Base-by-base conservation (phyloP, 2,797 vertebrate species). In the Emys orbicularis region DNA sequence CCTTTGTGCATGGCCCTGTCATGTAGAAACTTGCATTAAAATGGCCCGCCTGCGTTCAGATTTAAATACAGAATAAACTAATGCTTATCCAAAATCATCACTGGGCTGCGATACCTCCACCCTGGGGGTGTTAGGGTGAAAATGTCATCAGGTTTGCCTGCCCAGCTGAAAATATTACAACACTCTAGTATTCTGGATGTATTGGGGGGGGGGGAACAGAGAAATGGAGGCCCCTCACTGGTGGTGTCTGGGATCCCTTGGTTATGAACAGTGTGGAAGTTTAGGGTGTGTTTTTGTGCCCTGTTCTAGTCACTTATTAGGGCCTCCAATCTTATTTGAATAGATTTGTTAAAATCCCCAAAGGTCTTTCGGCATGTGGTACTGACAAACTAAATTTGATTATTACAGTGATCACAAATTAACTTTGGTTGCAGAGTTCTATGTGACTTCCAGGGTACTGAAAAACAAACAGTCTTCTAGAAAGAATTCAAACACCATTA, bases 111-210 rank as follows among this genome's bases (percentile, higher is more conserved):
- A 86, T 89, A 88, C 79, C 68, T 44, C 37, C 93, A n/a, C 13
- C 31, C 61, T 65, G 13, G 4, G 13, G 4, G 61, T 65, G 61
- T 25, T 11, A 74, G 23, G 72, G 72, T 74, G 8, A n/a, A 65
- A 18, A n/a, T 65, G 41, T 12, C 37, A 41, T 44, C 72, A 25
- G 37, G 72, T 41, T 27, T 74, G 72, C 37, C 87, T 44, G 23
- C 21, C 89, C 94, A 85, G 31, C 34, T 92, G 93, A 89, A 77
- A 19, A 79, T 50, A 6, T 3, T 83, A 81, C 95, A 90, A 84
- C 1, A 0, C 4, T 37, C 79, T 74, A 61, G 2, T 68, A 52
- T 3, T 41, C 5, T 0, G 57, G 61, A 56, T 2, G 86, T 81
- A 74, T 37, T 31, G 96, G 87, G 57, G 96, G 87, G 53, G 41